These are phyloP conservation scores for Patiria miniata DNA, from an alignment of 35 echinoderm and acorn worm genomes.

Conservation along the genomic window DNA sequence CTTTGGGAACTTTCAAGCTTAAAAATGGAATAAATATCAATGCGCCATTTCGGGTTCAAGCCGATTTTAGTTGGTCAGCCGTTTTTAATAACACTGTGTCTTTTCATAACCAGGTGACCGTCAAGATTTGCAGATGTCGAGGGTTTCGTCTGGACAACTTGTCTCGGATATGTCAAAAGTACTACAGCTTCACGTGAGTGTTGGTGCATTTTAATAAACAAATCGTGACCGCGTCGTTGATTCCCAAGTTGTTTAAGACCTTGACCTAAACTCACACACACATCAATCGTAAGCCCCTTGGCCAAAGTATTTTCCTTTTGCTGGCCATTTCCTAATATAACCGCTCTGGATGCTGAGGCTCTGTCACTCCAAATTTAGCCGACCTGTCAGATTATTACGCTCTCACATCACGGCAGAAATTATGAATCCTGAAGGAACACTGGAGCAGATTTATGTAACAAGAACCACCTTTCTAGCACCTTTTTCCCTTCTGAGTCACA, in stretches of 20 bases:
- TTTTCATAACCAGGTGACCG: not conserved
- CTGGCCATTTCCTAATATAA: no score
- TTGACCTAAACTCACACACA: no score
- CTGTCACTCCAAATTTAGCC: no score
- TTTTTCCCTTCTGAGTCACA: no score
- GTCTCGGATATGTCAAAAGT: constrained; percentile 53
- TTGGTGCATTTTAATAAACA: not conserved
- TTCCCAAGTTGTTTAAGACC: not conserved
- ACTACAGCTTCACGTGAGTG: constrained; percentile 68
- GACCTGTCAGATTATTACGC: not conserved
- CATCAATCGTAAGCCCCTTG: no score
- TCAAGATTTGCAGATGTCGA: constrained; percentile 50
- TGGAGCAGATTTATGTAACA: not conserved
- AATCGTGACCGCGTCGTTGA: not conserved
- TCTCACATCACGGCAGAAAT: constrained; percentile 19
- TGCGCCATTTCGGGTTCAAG: no score
- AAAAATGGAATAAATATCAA: no score
- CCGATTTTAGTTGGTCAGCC: no score
- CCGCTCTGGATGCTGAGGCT: no score
- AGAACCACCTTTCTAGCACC: not conserved
- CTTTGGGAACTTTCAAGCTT: no score
- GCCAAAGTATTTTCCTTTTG: no score
- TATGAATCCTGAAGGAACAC: not conserved
- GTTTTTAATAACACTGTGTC: no score
- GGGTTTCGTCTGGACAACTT: constrained; percentile 61